These are phyloP conservation scores for Drosophila pruinosa DNA, from an alignment of 1,140 invertebrate genomes.

Conservation along the genomic window DNA sequence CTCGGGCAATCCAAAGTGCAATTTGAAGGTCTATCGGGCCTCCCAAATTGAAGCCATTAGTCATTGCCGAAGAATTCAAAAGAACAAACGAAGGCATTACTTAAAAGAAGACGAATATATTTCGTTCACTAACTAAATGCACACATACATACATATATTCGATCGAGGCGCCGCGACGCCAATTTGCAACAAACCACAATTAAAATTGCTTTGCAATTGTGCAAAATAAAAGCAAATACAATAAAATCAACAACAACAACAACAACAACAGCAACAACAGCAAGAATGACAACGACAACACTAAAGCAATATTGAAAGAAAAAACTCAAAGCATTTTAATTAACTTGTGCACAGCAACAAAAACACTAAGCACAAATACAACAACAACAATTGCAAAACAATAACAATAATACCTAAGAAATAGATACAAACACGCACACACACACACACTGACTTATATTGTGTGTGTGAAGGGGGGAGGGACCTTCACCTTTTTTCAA, in stretches of 20 bases:
- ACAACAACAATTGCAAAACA: slow-evolving; percentile 30
- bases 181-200: slow-evolving; percentile 36
- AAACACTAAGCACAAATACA: slow-evolving; percentile 30
- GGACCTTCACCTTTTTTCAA: slow-evolving; percentile 45
- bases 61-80: slow-evolving; percentile 64
- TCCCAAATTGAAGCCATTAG: slow-evolving; percentile 35
- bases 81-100: slow-evolving; percentile 38
- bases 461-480: neutral
- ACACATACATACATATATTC: slow-evolving; percentile 12
- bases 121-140: slow-evolving; percentile 18
- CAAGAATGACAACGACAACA: slow-evolving; percentile 44
- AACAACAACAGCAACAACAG: slow-evolving; percentile 31
- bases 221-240: slow-evolving; percentile 26
- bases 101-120: slow-evolving; percentile 14
- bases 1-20: slow-evolving; percentile 16
- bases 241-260: slow-evolving; percentile 10
- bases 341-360: neutral
- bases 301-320: slow-evolving; percentile 23
- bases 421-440: slow-evolving; percentile 10
- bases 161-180: slow-evolving; percentile 33
- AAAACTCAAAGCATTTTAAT: too few relatives aligned
- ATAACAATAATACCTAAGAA: slow-evolving; percentile 12
- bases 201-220: slow-evolving; percentile 75
- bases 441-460: neutral
- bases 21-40: slow-evolving; percentile 52